A percentile compares a stretch with the other conserved stretches of the same genome.
phyloP scores from a whole-genome alignment of 1,140 invertebrate species.

The Drosophila rufa region DNA sequence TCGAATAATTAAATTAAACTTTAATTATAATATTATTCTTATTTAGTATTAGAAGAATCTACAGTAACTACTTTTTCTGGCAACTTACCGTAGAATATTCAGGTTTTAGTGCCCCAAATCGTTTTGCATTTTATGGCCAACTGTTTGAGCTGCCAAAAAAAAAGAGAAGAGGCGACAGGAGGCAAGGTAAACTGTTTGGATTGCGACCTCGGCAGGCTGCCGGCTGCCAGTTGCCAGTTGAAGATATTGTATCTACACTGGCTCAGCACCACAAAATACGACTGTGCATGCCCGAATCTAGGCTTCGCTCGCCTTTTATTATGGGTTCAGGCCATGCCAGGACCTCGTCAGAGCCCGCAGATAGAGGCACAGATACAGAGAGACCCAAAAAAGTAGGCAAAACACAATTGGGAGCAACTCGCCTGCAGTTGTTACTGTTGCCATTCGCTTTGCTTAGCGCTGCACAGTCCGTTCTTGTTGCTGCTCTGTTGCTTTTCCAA shows the following conservation, averaged over 20 bases:
- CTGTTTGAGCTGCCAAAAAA: slow-evolving; percentile 11
- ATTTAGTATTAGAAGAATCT: neutral
- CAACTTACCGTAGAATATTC: neutral
- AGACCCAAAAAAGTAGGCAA: slow-evolving; percentile 22
- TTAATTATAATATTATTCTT: neutral
- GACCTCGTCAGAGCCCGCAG: slow-evolving; percentile 20
- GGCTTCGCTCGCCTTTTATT: slow-evolving; percentile 42
- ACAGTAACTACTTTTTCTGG: neutral
- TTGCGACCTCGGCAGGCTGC: slow-evolving; percentile 6
- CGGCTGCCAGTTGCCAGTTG: neutral
- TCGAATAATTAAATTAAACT: neutral
- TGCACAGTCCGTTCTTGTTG: slow-evolving; percentile 1
- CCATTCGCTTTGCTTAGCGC: slow-evolving; percentile 14
- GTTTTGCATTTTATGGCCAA: slow-evolving; percentile 10
- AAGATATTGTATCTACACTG: slow-evolving; percentile 17
- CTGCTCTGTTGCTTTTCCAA: slow-evolving; percentile 1
- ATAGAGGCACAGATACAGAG: slow-evolving; percentile 15
- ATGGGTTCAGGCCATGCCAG: slow-evolving; percentile 55
- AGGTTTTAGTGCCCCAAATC: neutral
- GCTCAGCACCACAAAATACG: slow-evolving; percentile 12
- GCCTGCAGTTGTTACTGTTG: slow-evolving; percentile 47
- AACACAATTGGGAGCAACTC: slow-evolving; percentile 43
- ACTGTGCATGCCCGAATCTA: slow-evolving; percentile 11
- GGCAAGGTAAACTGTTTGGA: slow-evolving; percentile 14
- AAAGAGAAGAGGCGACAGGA: neutral